Evolutionary conservation across 2,888 invertebrate genomes (phyloP), one percentile per base, ranked within the genome.

Genomic region (Teinopalpus imperialis): DNA sequence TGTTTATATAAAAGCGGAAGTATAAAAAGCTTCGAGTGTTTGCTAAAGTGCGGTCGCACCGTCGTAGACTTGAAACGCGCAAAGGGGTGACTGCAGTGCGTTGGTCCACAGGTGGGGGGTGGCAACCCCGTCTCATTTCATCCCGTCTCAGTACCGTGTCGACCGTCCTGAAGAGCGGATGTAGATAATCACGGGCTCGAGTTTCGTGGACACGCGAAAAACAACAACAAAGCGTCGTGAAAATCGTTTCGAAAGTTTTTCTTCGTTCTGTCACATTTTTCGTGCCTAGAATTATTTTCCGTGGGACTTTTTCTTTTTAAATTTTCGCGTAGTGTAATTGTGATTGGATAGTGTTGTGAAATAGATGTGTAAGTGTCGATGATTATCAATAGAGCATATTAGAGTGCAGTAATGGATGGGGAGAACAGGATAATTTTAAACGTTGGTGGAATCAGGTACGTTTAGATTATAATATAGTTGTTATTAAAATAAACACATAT

Each of bases 351-450:
- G 52, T 54, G 49, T 39, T 49, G 54, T 56, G 55, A 48, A 35
- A 16, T 30, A 29, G 21, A 39, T 48, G 34, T 48, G 34, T 39
- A 36, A 69, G 69, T 73, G 71, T 66, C 53, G 59, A 43, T 51
- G 46, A 4, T 21, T 29, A 16, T 9, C 23, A 29, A 1, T 42
- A 43, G 31, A 48, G 20, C 18, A 32, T 46, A 48, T 16, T 43
- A 51, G 23, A 23, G 30, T 29, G 53, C 56, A 53, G 61, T 51
- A 46, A 94, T 95, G 94, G 96, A 96, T 92, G 94, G 95, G 59
- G 97, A 97, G 90, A 97, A 97, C 85, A 93, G 97, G 73, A 96
- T 97, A 69, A 95, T 97, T 79, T 90, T 97, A 74, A 97, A 97
- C 90, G 97, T 97, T 74, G 97, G 97, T 56, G 97, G 97, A 54